Conservation (phyloP, 2,113 vertebrate species). For the Pseudorectes ferrugineus region DNA sequence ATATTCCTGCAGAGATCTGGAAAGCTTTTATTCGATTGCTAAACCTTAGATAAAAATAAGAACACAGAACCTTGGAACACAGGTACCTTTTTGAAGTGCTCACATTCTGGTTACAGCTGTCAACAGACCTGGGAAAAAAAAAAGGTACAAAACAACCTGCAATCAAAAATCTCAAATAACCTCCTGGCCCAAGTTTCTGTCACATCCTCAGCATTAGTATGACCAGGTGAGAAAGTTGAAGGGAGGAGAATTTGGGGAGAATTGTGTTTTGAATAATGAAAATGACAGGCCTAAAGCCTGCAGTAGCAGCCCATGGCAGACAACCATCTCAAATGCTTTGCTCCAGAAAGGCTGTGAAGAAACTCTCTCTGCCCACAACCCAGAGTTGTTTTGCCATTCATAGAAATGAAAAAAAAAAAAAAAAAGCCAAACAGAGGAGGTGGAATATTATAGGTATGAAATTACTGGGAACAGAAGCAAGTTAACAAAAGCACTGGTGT, state of each 20-base stretch:
- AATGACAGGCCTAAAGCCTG: background rate
- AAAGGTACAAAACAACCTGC: background rate
- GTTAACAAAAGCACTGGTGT: background rate
- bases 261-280: background rate
- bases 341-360: background rate
- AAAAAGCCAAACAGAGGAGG: background rate
- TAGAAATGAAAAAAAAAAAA: background rate
- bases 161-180: background rate
- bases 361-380: background rate
- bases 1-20: background rate
- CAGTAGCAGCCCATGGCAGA: background rate
- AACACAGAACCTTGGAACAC: background rate
- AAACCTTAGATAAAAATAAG: background rate
- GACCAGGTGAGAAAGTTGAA: background rate
- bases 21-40: background rate
- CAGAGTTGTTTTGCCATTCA: background rate
- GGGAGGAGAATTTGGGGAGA: background rate
- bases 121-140: background rate
- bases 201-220: background rate
- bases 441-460: background rate
- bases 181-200: background rate
- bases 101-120: background rate
- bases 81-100: background rate
- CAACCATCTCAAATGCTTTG: background rate
- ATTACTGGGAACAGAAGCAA: background rate